Percentiles rank a stretch among this genome's conserved stretches.
These are phyloP conservation scores for Bujurquina vittata DNA, from an alignment of 2,113 vertebrate genomes.

Conservation along the genomic window DNA sequence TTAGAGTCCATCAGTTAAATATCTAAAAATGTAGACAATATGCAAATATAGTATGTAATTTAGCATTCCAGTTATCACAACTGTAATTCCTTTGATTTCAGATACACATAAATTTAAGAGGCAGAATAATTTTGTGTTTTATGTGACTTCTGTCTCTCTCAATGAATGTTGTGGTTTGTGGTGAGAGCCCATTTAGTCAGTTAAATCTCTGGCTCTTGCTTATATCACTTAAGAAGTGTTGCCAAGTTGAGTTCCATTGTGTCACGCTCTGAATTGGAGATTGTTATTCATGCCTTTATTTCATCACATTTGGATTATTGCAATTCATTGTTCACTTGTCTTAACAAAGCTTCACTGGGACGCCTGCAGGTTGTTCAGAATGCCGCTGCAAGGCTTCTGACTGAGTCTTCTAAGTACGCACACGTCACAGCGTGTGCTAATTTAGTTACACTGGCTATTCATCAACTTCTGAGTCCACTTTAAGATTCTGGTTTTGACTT, in stretches of 20 bases:
- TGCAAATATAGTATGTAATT: background rate
- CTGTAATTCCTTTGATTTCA: background rate
- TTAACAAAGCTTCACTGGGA: background rate
- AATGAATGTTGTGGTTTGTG: background rate
- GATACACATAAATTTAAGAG: background rate
- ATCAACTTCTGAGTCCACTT: background rate
- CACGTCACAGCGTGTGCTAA: background rate
- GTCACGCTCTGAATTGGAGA: background rate
- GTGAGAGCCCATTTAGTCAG: background rate
- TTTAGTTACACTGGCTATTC: background rate
- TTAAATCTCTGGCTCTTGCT: background rate
- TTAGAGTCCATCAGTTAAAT: background rate
- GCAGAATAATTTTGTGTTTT: background rate
- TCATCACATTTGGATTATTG: constrained; percentile 1
- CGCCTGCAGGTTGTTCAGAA: background rate
- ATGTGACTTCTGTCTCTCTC: background rate
- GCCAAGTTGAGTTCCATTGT: background rate
- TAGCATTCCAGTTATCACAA: background rate
- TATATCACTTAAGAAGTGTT: background rate
- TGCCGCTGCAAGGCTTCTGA: background rate
- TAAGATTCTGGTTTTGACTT: too few relatives aligned
- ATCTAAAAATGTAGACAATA: accelerated
- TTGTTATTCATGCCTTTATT: constrained; percentile 1
- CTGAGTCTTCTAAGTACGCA: background rate
- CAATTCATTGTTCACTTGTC: background rate